Conservation (phyloP, 1,140 invertebrate species). For the Fopius arisanus region DNA sequence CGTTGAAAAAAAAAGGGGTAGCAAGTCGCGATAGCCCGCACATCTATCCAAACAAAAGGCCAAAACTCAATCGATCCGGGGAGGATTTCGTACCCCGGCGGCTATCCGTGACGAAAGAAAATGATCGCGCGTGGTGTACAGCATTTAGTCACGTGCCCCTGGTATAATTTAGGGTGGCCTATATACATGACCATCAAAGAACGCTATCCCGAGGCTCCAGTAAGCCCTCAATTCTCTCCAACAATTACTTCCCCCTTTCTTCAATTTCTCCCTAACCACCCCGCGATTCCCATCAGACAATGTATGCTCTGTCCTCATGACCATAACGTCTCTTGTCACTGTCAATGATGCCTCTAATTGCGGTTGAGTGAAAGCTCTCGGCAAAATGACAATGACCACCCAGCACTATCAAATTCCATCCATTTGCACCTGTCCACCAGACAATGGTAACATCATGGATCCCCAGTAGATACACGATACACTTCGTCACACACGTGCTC, state of each 20-base stretch:
- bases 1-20: background rate
- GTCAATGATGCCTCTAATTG: background rate
- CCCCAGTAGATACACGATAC: conserved; percentile 14
- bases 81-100: background rate
- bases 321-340: background rate
- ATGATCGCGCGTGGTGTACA: background rate
- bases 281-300: background rate
- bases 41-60: background rate
- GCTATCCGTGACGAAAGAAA: conserved; percentile 11
- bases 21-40: background rate
- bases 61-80: background rate
- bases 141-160: conserved; percentile 8
- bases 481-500: background rate
- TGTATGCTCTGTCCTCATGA: background rate
- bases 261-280: background rate
- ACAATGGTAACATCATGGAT: background rate
- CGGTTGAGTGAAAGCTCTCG: background rate
- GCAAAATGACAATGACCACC: background rate
- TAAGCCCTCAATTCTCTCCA: background rate
- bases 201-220: background rate
- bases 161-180: background rate
- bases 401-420: conserved; percentile 18
- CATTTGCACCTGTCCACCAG: conserved; percentile 24
- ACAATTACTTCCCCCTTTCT: background rate
- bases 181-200: background rate